Evolutionary conservation across 2,113 vertebrate genomes (phyloP).

Genomic region (Colius striatus): DNA sequence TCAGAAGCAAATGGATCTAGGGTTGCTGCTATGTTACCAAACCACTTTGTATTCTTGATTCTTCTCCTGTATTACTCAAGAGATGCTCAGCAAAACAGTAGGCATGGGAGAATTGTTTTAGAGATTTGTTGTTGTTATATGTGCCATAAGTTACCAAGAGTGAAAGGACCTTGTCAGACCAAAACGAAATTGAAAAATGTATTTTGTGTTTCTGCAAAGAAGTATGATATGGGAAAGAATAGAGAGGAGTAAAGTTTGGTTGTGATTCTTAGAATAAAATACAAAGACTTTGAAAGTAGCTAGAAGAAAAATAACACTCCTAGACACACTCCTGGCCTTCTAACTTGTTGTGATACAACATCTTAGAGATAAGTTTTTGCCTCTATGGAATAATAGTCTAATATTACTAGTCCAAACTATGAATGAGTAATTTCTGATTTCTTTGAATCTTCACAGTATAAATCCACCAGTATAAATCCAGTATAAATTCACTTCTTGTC

Average conservation of each 20-base stretch:
- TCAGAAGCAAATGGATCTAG: neutral
- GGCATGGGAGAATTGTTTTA: neutral
- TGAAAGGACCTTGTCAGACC: conserved; percentile 1
- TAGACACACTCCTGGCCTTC: neutral
- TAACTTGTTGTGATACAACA: neutral
- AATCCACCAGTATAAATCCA: conserved; percentile 2
- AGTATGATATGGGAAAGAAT: conserved; percentile 12
- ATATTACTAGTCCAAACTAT: neutral
- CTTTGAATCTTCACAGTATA: conserved; percentile 1
- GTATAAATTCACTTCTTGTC: neutral
- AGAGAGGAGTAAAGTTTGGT: neutral
- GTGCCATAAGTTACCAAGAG: neutral
- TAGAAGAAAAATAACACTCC: neutral
- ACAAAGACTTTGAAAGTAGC: neutral
- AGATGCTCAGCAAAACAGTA: neutral
- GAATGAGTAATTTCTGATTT: conserved; percentile 12
- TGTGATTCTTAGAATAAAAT: neutral
- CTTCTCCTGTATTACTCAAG: conserved; percentile 7
- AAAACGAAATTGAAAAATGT: conserved; percentile 37
- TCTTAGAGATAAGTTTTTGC: neutral
- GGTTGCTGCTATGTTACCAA: neutral
- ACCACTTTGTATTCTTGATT: neutral
- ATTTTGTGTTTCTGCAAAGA: neutral
- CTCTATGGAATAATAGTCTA: conserved; percentile 8
- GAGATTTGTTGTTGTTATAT: conserved; percentile 27